These are phyloP conservation scores for Sebastes matsubarae DNA, from an alignment of 2,797 vertebrate species.

Conservation along the genomic window DNA sequence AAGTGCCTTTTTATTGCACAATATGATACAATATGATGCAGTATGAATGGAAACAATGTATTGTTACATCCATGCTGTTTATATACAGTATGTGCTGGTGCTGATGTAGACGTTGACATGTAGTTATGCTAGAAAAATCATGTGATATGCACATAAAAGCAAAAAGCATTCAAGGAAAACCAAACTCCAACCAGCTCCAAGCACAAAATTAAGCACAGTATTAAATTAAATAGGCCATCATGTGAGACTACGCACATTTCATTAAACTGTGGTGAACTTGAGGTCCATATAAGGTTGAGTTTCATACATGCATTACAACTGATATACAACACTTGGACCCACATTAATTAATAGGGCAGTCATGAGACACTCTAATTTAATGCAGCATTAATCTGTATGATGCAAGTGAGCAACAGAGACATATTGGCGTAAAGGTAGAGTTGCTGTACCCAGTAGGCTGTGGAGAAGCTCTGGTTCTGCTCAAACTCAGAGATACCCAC, in stretches of 20 bases:
- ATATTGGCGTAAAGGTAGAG: not conserved
- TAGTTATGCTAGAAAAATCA: not conserved
- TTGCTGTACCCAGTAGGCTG: not conserved
- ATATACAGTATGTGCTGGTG: not conserved
- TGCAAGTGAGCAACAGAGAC: constrained; percentile 12
- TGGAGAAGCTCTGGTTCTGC: not conserved
- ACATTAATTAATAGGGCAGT: not conserved
- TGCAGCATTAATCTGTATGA: constrained; percentile 5
- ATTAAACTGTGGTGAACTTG: not conserved
- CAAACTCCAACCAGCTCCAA: not conserved
- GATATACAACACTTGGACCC: not conserved
- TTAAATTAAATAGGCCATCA: not conserved
- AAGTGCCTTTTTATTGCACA: not conserved
- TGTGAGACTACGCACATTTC: not conserved
- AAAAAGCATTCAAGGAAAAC: not conserved
- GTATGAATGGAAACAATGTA: not conserved
- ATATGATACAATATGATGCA: not conserved
- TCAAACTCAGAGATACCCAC: constrained; percentile 6
- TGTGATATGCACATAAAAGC: not conserved
- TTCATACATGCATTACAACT: not conserved
- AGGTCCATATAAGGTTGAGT: not conserved
- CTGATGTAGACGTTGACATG: not conserved
- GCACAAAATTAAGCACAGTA: not conserved
- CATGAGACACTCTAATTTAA: constrained; percentile 12
- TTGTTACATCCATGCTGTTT: not conserved